Base-by-base conservation (phyloP, 1,140 invertebrate species). In the Oreohelix idahoensis region DNA sequence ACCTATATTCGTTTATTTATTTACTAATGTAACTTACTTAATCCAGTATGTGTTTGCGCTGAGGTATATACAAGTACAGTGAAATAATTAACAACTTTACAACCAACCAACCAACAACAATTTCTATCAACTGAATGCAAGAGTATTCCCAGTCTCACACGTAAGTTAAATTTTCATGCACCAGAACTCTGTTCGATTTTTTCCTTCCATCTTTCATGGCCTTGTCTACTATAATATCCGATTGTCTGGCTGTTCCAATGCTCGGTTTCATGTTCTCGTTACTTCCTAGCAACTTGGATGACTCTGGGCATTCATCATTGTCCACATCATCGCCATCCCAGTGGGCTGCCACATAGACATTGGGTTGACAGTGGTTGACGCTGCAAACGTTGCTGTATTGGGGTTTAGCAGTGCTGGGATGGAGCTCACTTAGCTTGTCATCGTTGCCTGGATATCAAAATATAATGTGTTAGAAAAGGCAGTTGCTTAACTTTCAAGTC, bases 131-230 rank as follows among this genome's bases (percentile, higher is more conserved):
- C n/a, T n/a, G n/a, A n/a, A n/a, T n/a, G n/a, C n/a, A n/a, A n/a
- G n/a, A n/a, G n/a, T n/a, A n/a, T n/a, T n/a, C n/a, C 53, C 15
- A 58, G 53, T 8, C 11, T 77, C 26, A 79, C 10, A 79, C 77
- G 39, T 79, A 79, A 8, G 77, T 79, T 13, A 79, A 66, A 53
- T 79, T 79, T 49, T 79, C 77, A 66, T 79, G 77, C 11, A 79
- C 77, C 20, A 79, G n/a, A 36, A 79, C 4, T 17, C 58, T 35
- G 29, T 39, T 11, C 0, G 20, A 35, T 35, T 15, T 23, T 35
- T 76, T 76, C 2, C 17, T 45, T 49, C 74, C 74, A 29, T 76
- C 74, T 20, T 32, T 45, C 2, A 20, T 45, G 39, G 26, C 69
- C n/a, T 42, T 73, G 38, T 45, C 42, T 17, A 76, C 1, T 49